Base-by-base conservation (phyloP, 2,113 vertebrate genomes). In the Pogonocichla stellata region DNA sequence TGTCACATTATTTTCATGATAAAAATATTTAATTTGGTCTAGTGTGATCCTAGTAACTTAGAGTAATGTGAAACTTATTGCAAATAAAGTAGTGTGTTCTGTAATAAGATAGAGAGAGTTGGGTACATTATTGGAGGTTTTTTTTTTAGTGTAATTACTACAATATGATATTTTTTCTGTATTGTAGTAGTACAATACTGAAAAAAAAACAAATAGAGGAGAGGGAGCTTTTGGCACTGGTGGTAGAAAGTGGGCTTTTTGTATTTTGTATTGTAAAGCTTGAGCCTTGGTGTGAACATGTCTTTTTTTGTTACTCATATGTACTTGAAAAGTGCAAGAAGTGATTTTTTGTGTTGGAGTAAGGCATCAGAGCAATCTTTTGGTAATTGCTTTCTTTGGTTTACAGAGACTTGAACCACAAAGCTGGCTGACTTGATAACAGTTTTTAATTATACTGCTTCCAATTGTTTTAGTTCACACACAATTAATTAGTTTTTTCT, bases 341-440 rank as follows among this genome's bases (percentile, higher is more conserved):
- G 3, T 47, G 22, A 53, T 88, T 81, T 66, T 8, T 61, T 6
- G 28, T 10, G 45, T 61, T 43, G 23, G 75, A 62, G 29, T 74
- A 51, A 66, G 38, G 23, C 53, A 60, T 75, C 61, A 62, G 31
- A 86, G 42, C 36, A 81, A 20, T 88, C 67, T 75, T 89, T 42
- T 80, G 54, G 43, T 96, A 88, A 96, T 96, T 86, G 92, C 91
- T 94, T 92, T 91, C 78, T 61, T 91, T 87, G 94, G 61, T 90
- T 88, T 93, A 3, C 50, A 75, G 85, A 85, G 47, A 53, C 75
- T 90, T 26, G 66, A 96, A 91, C 85, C 92, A 86, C 93, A 93
- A 72, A 82, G 38, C 40, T 92, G 80, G 80, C 91, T 92, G 67
- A 83, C 42, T 96, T 84, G 67, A 19, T 83, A 94, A 77, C 29